Evolutionary conservation across 2,888 invertebrate genomes (phyloP), one percentile per base, ranked within the genome.

Genomic region (Apotomis betuletana): DNA sequence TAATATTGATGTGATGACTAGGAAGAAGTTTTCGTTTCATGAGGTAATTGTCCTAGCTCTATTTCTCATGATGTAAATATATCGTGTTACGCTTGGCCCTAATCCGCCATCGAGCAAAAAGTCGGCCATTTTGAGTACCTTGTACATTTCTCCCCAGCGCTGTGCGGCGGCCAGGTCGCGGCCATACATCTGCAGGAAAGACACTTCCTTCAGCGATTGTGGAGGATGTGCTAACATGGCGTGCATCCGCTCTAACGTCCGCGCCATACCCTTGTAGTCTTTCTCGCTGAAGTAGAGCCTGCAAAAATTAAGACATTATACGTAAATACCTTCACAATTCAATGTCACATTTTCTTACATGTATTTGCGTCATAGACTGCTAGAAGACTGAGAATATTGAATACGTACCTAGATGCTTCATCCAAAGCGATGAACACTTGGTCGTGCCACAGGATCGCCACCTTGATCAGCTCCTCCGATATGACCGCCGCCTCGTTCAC

Each of bases 381-480:
- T 15, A 15, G 15, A 15, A 15, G 15, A 15, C 15, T 15, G 15
- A 15, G 15, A 15, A 15, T 15, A 41, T 5, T 6, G 27, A 9
- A 52, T 60, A 67, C 51, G 60, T 80, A 89, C 92, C 96, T 90
- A 6, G 97, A 98, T 0, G 99, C 99, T 87, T 99, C 99, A 83
- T 97, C 97, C 15, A 99, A 91, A 0, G 99, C 99, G 59, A 90
- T 90, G 59, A 89, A 88, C 4, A 92, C 93, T 98, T 99, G 96
- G 86, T 99, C 99, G 84, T 99, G 99, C 99, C 99, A 99, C 69
- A 99, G 92, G 80, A 99, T 99, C 3, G 99, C 99, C 0, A 99
- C 98, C 70, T 99, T 95, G 71, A 99, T 99, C 76, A 99, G 92
- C 87, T 99, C 99, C 78, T 99, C 99, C 65, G 98, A 96, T 77